These are phyloP conservation scores for Drosophila hamatofila DNA, from an alignment of 2,888 invertebrate species.

Conservation along the genomic window DNA sequence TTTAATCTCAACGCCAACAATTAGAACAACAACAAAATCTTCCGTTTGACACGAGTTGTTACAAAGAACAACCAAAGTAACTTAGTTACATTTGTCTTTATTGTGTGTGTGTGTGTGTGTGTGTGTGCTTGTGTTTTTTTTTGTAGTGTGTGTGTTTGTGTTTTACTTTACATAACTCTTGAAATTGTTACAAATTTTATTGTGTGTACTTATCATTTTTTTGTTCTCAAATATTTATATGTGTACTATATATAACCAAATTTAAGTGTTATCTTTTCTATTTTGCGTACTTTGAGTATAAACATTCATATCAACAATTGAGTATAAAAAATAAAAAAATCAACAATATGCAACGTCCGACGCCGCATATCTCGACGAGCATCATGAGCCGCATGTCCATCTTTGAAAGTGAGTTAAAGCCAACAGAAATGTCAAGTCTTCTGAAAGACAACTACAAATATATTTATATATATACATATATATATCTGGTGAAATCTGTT, in stretches of 20 bases:
- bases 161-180: background rate
- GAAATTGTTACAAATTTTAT: conserved; percentile 2
- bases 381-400: conserved; percentile 82
- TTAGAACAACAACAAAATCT: conserved; percentile 10
- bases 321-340: background rate
- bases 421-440: background rate
- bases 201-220: background rate
- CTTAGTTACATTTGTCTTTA: conserved; percentile 9
- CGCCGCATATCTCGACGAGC: conserved; percentile 75
- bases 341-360: conserved; percentile 72
- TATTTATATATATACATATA: background rate
- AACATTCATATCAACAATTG: background rate
- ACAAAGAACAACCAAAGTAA: conserved; percentile 5
- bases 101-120: background rate
- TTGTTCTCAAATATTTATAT: background rate
- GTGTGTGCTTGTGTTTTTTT: background rate
- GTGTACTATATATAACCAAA: background rate
- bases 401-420: conserved; percentile 81
- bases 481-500: conserved; percentile 41
- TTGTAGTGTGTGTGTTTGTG: background rate
- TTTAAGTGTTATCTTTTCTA: conserved; percentile 8
- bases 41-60: background rate
- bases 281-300: too few relatives aligned
- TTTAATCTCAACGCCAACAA: conserved; percentile 30
- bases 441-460: background rate